Conservation (phyloP, 2,888 invertebrate species). For the Halictus quadricinctus region DNA sequence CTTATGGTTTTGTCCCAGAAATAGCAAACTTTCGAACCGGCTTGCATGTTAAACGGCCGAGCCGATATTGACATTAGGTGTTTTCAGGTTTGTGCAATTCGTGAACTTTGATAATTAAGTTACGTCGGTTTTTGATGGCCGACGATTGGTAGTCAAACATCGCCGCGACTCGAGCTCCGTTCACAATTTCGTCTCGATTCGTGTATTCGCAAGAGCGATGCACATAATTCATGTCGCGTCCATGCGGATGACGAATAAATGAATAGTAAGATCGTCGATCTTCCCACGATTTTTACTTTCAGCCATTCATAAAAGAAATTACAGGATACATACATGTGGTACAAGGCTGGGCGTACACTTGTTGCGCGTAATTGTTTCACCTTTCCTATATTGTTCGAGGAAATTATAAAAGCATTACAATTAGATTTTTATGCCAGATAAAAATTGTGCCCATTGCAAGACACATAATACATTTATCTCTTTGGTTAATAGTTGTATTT, state of each 20-base stretch:
- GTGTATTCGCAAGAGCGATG: neutral
- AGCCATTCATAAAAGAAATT: conserved; percentile 44
- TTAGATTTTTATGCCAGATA: neutral
- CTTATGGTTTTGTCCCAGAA: neutral
- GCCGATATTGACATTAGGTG: conserved; percentile 22
- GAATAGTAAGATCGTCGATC: conserved; percentile 22
- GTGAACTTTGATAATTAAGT: conserved; percentile 39
- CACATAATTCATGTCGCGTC: conserved; percentile 4
- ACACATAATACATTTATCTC: too few relatives aligned
- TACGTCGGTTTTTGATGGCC: neutral
- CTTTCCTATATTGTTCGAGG: neutral
- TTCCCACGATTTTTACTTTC: conserved; percentile 59
- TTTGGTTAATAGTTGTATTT: too few relatives aligned
- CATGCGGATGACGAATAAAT: neutral
- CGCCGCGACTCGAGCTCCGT: neutral
- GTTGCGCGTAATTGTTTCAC: conserved; percentile 18
- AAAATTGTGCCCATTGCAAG: neutral
- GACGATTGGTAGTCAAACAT: conserved; percentile 19
- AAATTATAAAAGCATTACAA: neutral
- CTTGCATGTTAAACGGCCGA: conserved; percentile 16
- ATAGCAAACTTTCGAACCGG: conserved; percentile 23
- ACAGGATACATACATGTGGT: conserved; percentile 28
- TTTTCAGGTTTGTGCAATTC: conserved; percentile 15
- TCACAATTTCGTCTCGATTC: neutral
- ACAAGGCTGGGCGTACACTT: conserved; percentile 47